A percentile compares a stretch with the other conserved stretches of the same genome.
phyloP scores from a whole-genome alignment of 2,113 vertebrate genomes.

The Hypomesus transpacificus region DNA sequence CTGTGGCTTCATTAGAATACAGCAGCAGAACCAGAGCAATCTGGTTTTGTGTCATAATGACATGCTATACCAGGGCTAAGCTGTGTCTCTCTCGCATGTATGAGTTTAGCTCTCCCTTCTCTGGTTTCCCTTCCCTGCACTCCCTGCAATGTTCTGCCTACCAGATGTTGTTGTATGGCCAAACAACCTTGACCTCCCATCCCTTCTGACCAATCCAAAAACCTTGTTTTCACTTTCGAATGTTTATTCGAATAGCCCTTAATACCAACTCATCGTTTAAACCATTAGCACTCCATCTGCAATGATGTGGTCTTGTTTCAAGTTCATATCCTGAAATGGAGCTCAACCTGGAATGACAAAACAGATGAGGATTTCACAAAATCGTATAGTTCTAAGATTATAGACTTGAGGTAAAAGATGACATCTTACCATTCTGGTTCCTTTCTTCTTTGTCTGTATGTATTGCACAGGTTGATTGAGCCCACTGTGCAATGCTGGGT shows the following conservation, averaged over 20 bases:
- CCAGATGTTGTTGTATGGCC: conserved; percentile 55
- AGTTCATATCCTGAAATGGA: conserved; percentile 48
- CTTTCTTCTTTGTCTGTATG: conserved; percentile 24
- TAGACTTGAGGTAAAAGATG: no score
- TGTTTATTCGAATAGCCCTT: conserved; percentile 39
- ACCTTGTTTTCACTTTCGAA: conserved; percentile 42
- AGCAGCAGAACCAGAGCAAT: conserved; percentile 41
- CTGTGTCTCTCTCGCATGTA: conserved; percentile 30
- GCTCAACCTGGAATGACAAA: conserved; percentile 56
- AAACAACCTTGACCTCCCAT: conserved; percentile 20
- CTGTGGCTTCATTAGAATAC: conserved; percentile 49
- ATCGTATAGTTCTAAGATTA: no score
- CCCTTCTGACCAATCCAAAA: conserved; percentile 51
- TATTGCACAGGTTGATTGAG: no score
- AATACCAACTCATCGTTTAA: conserved; percentile 41
- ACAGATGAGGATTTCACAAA: conserved; percentile 41
- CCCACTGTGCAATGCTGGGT: background rate
- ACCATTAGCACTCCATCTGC: conserved; percentile 41
- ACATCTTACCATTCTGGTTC: background rate
- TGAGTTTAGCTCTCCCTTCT: conserved; percentile 32
- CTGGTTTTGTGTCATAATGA: conserved; percentile 58
- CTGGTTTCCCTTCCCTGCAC: conserved; percentile 41
- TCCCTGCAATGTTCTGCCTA: conserved; percentile 46
- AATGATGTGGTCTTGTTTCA: conserved; percentile 55
- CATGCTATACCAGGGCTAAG: conserved; percentile 49